A percentile compares a stretch with the other conserved stretches of the same genome.
phyloP scores from a whole-genome alignment of 2,113 vertebrate species.

The Trachemys scripta region DNA sequence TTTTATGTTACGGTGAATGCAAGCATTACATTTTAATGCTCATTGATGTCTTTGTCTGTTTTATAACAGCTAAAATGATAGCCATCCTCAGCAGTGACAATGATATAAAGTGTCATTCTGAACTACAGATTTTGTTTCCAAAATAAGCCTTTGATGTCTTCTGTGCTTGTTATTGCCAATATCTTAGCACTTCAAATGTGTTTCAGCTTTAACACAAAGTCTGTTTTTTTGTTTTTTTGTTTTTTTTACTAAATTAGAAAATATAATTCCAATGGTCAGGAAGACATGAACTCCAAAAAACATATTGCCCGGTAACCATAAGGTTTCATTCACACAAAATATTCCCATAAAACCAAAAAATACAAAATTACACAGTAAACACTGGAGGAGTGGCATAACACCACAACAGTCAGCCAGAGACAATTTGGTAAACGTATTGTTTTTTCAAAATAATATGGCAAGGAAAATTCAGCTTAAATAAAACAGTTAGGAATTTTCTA shows the following conservation, averaged over 20 bases:
- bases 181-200: neutral
- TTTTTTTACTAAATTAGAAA: neutral
- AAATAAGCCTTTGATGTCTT: constrained; percentile 29
- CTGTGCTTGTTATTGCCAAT: neutral
- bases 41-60: neutral
- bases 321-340: neutral
- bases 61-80: constrained; percentile 52
- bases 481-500: neutral
- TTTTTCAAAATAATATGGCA: neutral
- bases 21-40: constrained; percentile 59
- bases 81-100: constrained; percentile 31
- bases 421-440: neutral
- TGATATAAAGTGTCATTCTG: constrained; percentile 6
- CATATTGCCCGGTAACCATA: neutral
- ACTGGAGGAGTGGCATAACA: constrained; percentile 15
- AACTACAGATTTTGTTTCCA: constrained; percentile 49
- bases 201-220: neutral
- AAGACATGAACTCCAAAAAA: neutral
- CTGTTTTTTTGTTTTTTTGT: neutral
- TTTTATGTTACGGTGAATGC: constrained; percentile 30
- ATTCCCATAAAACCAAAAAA: constrained; percentile 13
- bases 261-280: neutral
- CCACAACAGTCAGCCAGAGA: neutral
- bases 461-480: constrained; percentile 8
- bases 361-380: constrained; percentile 4